Evolutionary conservation across 2,113 vertebrate genomes (phyloP), one percentile per base, ranked within the genome.

Genomic region (Nycticryphes semicollaris): DNA sequence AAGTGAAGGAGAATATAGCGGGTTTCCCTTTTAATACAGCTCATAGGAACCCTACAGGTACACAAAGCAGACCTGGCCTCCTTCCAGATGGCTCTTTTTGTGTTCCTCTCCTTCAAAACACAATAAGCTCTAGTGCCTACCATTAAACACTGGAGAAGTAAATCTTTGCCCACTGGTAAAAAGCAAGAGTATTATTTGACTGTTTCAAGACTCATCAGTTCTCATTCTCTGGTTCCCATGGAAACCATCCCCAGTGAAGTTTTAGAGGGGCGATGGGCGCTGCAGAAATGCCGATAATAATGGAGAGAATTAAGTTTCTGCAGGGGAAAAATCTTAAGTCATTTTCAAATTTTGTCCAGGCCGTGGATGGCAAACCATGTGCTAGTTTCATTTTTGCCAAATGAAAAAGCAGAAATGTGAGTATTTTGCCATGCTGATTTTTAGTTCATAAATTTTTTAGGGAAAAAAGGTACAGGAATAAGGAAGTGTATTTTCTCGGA

Each of bases 211-310:
- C 81, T 97, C 90, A 97, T 96, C 95, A 96, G 82, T 95, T 69
- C 94, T 95, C 54, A 94, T 96, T 97, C 96, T 94, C 91, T 72
- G 53, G 97, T 98, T 98, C 85, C 97, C 96, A 97, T 98, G 96
- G 97, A 97, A 98, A 98, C 96, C 48, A 73, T 95, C 70, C 92
- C 87, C 62, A 93, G 87, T 96, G 96, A 96, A 97, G 88, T 96
- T 97, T 85, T 82, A 97, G 91, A 94, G 63, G 92, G 88, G 92
- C 82, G 95, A 62, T 78, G 88, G 80, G 57, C 13, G 53, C 88
- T 93, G 95, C 56, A 92, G 84, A 97, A 97, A 98, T 95, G 50
- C 73, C 8, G 60, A 72, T 80, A 90, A 73, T 96, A 96, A 93
- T 64, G 76, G 77, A 92, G 72, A 95, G 83, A 95, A 95, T 93